Evolutionary conservation across 30 jellyfish, hydroid and myxozoan genomes (phyloP), one percentile per base, ranked within the genome.

Genomic region (Morbakka virulenta): DNA sequence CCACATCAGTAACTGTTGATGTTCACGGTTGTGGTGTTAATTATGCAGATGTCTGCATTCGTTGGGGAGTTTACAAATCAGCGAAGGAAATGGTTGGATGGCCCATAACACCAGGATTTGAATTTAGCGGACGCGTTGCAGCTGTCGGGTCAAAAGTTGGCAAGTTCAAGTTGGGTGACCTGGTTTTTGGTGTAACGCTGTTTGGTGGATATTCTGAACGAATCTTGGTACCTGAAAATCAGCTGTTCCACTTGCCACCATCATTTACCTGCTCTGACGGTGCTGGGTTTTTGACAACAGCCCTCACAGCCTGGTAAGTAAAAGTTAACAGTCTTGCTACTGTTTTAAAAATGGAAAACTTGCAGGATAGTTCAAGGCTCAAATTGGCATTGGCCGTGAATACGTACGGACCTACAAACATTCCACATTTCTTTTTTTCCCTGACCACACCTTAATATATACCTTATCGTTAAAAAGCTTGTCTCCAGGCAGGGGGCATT

Each of bases 71-170:
- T 25, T 83, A 89, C 34, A 32, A 34, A 32, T 67, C 97, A 6
- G 97, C 97, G 2, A 83, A 72, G 57, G 96, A 89, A 49, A 32
- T 29, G 9, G 97, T 89, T 17, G 97, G 97, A 25, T 89, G 96
- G 95, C 97, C 97, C 4, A 89, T 89, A 25, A 89, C 97, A 0
- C 97, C 97, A 1, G 97, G 97, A 27, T 89, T 89, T 63, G 97
- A 89, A 57, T 89, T 83, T 67, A 89, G 97, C 67, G 97, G 97
- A 4, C 80, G 33, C 49, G 73, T 89, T 17, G 68, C 50, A 3
- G 35, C 65, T 2, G 78, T 89, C 30, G 97, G 97, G 25, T 71
- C 69, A n/a, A 84, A 89, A 52, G 97, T 83, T 0, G 36, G 75
- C 0, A 72, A 74, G 17, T 89, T 83, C 57, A 67, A 64, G 52